Evolutionary conservation across 2,888 invertebrate species (phyloP).

Genomic region (Plusia festucae): DNA sequence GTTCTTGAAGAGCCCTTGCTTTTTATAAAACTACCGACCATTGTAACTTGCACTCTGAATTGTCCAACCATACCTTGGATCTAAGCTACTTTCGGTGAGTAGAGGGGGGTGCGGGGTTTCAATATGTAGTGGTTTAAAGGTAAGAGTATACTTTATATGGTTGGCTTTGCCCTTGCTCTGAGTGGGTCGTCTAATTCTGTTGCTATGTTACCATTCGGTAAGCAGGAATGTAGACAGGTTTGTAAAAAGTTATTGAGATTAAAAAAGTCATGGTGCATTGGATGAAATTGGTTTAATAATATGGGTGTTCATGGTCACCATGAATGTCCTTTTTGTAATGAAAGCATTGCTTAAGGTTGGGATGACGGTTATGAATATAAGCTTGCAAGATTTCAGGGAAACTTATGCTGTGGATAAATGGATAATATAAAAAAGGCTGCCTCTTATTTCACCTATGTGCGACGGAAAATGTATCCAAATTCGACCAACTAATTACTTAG

Average conservation of each 20-base stretch:
- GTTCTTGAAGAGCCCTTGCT: slow-evolving; percentile 79
- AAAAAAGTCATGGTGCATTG: not conserved
- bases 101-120: slow-evolving; percentile 28
- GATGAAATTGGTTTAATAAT: not conserved
- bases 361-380: too few relatives aligned
- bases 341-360: not conserved
- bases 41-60: slow-evolving; percentile 56
- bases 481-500: too few relatives aligned
- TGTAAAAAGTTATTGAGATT: not conserved
- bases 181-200: slow-evolving; percentile 60
- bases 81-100: not conserved
- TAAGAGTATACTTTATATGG: slow-evolving; percentile 65
- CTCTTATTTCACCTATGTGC: too few relatives aligned
- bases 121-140: slow-evolving; percentile 35
- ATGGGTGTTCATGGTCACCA: not conserved
- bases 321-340: not conserved
- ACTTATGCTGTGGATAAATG: too few relatives aligned
- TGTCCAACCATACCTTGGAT: slow-evolving; percentile 15
- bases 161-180: slow-evolving; percentile 61
- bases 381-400: not conserved
- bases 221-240: slow-evolving; percentile 20
- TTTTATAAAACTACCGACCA: slow-evolving; percentile 78
- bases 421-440: too few relatives aligned
- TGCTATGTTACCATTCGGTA: slow-evolving; percentile 57
- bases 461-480: too few relatives aligned